Evolutionary conservation across 1,140 invertebrate species (phyloP).

Genomic region (Lamellibrachia luymesi): DNA sequence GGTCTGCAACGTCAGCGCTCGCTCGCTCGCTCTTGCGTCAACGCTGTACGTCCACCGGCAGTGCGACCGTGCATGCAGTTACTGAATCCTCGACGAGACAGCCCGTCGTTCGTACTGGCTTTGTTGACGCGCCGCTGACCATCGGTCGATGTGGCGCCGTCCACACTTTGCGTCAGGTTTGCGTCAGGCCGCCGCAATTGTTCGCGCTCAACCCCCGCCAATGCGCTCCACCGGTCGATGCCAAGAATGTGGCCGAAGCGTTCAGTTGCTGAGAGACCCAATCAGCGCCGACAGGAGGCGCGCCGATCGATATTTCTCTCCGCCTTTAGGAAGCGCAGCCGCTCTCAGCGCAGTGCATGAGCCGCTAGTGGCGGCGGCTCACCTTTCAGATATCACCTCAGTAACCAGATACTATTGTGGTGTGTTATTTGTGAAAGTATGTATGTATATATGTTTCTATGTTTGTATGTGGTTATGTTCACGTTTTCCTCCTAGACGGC

Average conservation of each 20-base stretch:
- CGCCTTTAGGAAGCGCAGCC: neutral
- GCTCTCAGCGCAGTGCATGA: neutral
- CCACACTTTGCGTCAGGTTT: slow-evolving; percentile 3
- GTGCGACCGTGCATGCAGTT: neutral
- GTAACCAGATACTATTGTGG: neutral
- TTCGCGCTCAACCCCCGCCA: neutral
- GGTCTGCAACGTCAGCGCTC: neutral
- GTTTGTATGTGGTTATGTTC: no score
- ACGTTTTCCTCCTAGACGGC: no score
- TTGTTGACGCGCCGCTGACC: neutral
- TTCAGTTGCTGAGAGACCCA: neutral
- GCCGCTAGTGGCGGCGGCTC: neutral
- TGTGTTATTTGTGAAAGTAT: neutral
- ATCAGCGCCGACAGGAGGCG: neutral
- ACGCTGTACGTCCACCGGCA: neutral
- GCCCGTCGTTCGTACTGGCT: neutral
- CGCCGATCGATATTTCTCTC: neutral
- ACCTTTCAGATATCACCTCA: neutral
- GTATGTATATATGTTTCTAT: no score
- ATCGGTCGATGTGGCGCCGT: neutral
- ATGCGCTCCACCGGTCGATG: neutral
- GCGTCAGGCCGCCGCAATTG: neutral
- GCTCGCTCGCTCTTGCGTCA: no score
- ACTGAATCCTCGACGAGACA: neutral
- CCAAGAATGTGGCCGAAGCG: neutral